phyloP scores from a whole-genome alignment of 2,113 vertebrate species.

The Marmota flaviventris region DNA sequence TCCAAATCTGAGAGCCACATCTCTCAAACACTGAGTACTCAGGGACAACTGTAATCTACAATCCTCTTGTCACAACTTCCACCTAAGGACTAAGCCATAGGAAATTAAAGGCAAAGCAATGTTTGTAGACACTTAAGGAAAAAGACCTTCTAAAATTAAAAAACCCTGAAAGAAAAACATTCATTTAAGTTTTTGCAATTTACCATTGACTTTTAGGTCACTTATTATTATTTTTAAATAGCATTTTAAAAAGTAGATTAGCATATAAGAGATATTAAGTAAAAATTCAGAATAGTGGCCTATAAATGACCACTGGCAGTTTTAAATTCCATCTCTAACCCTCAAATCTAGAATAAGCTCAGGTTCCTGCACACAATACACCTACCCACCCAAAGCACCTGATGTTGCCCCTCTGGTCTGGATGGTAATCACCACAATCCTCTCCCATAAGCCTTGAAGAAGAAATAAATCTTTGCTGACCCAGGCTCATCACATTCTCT shows the following conservation, averaged over 20 bases:
- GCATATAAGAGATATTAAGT: neutral
- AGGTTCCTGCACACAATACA: neutral
- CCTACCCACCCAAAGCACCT: rapidly evolving
- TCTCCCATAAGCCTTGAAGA: neutral
- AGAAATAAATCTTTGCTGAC: neutral
- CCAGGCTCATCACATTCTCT: neutral
- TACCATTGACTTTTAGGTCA: neutral
- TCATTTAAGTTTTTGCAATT: neutral
- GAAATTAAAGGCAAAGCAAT: neutral
- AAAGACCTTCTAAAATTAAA: neutral
- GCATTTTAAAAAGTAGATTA: neutral
- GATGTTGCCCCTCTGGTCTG: neutral
- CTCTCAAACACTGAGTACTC: neutral
- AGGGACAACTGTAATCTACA: neutral
- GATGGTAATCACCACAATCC: neutral
- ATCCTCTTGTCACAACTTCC: neutral
- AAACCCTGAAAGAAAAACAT: neutral
- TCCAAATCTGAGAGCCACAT: neutral
- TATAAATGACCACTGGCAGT: neutral
- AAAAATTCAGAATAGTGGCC: neutral
- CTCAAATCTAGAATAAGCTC: neutral
- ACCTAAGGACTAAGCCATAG: neutral
- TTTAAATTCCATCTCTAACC: neutral
- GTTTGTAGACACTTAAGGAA: neutral
- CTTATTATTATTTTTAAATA: neutral